Evolutionary conservation across 2,888 invertebrate genomes (phyloP).

Genomic region (Cheilosia vulpina): DNA sequence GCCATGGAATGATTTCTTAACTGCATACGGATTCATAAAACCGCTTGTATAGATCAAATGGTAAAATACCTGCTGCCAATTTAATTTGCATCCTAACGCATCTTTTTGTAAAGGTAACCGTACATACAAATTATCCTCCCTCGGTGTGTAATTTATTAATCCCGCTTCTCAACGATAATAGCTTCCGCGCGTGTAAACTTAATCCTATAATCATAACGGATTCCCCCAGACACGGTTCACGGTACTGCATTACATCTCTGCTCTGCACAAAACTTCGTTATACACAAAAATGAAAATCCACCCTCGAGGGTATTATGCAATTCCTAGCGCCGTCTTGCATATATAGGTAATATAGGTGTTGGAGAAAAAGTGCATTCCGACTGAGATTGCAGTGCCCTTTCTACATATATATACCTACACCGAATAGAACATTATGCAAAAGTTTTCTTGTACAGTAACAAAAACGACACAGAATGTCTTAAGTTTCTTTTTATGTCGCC

Average conservation of each 20-base stretch:
- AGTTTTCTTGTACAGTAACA: background rate
- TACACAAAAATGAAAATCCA: slow-evolving; percentile 4
- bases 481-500: slow-evolving; percentile 39
- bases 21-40: no score
- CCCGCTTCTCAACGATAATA: slow-evolving; percentile 2
- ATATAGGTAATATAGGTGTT: no score
- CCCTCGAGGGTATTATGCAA: background rate
- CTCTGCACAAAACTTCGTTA: slow-evolving; percentile 17
- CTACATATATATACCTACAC: no score
- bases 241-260: slow-evolving; percentile 7
- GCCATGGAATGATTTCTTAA: no score
- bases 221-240: slow-evolving; percentile 1
- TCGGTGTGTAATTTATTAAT: slow-evolving; percentile 24
- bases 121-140: background rate
- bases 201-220: background rate
- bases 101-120: background rate
- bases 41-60: no score
- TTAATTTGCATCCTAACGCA: no score
- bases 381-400: slow-evolving; percentile 22
- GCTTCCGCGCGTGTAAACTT: slow-evolving; percentile 10
- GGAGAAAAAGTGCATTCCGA: background rate
- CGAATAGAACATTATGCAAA: background rate
- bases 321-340: background rate
- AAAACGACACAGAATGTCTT: slow-evolving; percentile 16
- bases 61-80: no score